Percentiles rank a stretch among this genome's conserved stretches.
phyloP scores from a whole-genome alignment of 2,888 invertebrate genomes.

The Myopa tessellatipennis region DNA sequence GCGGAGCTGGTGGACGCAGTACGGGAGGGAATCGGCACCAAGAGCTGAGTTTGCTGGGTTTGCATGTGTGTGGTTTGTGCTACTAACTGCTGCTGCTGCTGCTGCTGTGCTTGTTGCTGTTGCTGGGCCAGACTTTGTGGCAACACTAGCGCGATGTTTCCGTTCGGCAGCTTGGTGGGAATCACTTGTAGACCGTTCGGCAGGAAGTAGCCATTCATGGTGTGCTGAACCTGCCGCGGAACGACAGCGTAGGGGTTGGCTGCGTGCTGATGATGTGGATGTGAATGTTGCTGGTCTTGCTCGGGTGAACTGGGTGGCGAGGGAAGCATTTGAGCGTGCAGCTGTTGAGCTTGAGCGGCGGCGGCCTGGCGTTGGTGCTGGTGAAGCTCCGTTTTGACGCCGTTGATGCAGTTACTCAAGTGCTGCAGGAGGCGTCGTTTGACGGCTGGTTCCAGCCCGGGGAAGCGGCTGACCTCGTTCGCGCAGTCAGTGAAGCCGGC shows the following conservation, averaged over 20 bases:
- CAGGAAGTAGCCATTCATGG: slow-evolving; percentile 72
- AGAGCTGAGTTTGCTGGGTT: slow-evolving; percentile 70
- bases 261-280: slow-evolving; percentile 46
- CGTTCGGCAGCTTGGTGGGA: slow-evolving; percentile 84
- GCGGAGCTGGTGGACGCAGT: slow-evolving; percentile 80
- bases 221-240: slow-evolving; percentile 63
- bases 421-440: slow-evolving; percentile 82
- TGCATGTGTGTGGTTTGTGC: slow-evolving; percentile 51
- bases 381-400: slow-evolving; percentile 65
- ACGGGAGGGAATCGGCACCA: slow-evolving; percentile 81
- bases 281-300: slow-evolving; percentile 55
- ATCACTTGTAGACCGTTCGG: slow-evolving; percentile 82
- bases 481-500: slow-evolving; percentile 91
- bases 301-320: slow-evolving; percentile 67
- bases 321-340: slow-evolving; percentile 73
- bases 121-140: slow-evolving; percentile 76
- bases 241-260: slow-evolving; percentile 40
- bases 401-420: slow-evolving; percentile 76
- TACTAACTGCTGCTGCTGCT: slow-evolving; percentile 73
- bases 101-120: slow-evolving; percentile 67
- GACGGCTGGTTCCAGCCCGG: slow-evolving; percentile 79
- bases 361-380: slow-evolving; percentile 62
- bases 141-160: slow-evolving; percentile 83
- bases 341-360: slow-evolving; percentile 57
- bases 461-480: slow-evolving; percentile 81